Conservation (phyloP, 2,113 vertebrate genomes). For the Festucalex cinctus region DNA sequence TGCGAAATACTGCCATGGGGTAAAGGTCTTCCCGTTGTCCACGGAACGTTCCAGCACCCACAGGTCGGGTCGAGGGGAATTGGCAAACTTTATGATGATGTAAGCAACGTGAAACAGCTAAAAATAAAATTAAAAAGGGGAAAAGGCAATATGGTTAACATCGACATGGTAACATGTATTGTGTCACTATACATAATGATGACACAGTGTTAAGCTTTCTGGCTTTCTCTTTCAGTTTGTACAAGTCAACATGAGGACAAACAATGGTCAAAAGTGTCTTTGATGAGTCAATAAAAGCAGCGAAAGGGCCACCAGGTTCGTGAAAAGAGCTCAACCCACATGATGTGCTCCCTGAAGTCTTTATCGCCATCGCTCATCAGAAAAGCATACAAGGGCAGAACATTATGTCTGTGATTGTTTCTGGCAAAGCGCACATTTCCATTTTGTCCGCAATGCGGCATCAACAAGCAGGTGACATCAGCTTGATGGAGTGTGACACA, state of each 20-base stretch:
- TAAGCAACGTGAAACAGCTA: constrained; percentile 94
- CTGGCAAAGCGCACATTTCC: constrained; percentile 34
- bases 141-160: constrained; percentile 25
- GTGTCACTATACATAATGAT: no score
- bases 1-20: constrained; percentile 94
- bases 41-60: constrained; percentile 90
- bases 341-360: constrained; percentile 37
- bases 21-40: constrained; percentile 85
- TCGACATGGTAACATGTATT: neutral
- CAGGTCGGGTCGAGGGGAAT: constrained; percentile 91
- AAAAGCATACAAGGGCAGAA: constrained; percentile 36
- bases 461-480: constrained; percentile 33
- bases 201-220: neutral
- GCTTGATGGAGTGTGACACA: constrained; percentile 33
- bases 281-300: constrained; percentile 29
- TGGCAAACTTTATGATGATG: constrained; percentile 91
- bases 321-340: constrained; percentile 44
- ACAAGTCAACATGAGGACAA: constrained; percentile 12
- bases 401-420: constrained; percentile 38
- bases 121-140: constrained; percentile 53
- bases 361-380: constrained; percentile 48
- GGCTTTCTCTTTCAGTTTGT: no score
- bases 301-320: constrained; percentile 43
- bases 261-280: constrained; percentile 26
- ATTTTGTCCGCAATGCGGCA: constrained; percentile 32